Conservation (phyloP, 2,888 invertebrate genomes). For the Platerodrilus igneus region DNA sequence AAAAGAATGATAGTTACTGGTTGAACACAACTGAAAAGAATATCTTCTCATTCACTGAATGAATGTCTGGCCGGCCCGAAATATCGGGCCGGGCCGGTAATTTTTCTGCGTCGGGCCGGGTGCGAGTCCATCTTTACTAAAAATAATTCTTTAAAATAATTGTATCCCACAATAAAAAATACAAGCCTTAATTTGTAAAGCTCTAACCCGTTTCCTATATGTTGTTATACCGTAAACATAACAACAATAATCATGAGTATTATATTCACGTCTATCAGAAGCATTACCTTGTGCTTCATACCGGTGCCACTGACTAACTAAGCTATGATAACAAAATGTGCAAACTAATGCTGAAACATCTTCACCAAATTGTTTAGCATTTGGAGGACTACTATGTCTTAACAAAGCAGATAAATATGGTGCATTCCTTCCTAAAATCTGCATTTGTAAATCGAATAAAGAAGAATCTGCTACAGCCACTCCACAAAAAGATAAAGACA, state of each 20-base stretch:
- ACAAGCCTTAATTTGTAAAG: constrained; percentile 72
- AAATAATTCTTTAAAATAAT: background rate
- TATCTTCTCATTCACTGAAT: no score
- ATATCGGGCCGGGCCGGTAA: no score
- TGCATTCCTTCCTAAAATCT: constrained; percentile 52
- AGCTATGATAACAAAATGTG: constrained; percentile 85
- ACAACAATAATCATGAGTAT: constrained; percentile 88
- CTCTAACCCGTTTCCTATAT: constrained; percentile 80
- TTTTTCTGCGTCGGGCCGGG: no score
- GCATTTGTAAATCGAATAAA: constrained; percentile 6
- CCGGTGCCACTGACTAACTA: constrained; percentile 48
- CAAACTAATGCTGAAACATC: constrained; percentile 89
- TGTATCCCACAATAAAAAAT: background rate
- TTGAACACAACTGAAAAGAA: no score
- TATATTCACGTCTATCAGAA: constrained; percentile 71
- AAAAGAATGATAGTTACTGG: no score
- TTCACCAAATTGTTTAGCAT: constrained; percentile 80
- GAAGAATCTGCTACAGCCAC: no score
- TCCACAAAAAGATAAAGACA: no score
- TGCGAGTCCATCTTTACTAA: no score
- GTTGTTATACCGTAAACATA: constrained; percentile 89
- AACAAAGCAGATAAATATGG: constrained; percentile 65
- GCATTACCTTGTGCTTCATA: constrained; percentile 59
- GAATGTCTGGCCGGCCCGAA: no score
- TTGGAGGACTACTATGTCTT: constrained; percentile 67